These are phyloP conservation scores for Heliconius hewitsoni DNA, from an alignment of 1,140 invertebrate species.

Conservation along the genomic window DNA sequence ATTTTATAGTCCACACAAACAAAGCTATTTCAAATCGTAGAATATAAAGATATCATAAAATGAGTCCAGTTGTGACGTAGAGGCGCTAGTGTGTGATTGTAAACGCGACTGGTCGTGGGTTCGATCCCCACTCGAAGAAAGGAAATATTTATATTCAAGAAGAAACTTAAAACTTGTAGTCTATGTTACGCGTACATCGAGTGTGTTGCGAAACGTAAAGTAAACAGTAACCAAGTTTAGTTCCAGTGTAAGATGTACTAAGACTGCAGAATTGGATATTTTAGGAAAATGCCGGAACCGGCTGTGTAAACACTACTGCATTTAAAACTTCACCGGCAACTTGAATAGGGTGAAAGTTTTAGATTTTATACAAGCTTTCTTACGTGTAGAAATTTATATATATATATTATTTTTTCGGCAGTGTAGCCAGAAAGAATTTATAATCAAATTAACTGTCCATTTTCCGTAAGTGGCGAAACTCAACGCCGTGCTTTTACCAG, in stretches of 20 bases:
- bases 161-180: neutral
- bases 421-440: neutral
- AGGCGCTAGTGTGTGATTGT: too few relatives aligned
- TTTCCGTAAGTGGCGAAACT: too few relatives aligned
- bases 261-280: slow-evolving; percentile 18
- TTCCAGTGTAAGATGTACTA: slow-evolving; percentile 12
- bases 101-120: too few relatives aligned
- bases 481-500: too few relatives aligned
- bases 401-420: neutral
- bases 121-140: too few relatives aligned
- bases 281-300: slow-evolving; percentile 14
- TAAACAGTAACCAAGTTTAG: slow-evolving; percentile 14
- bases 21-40: too few relatives aligned
- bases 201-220: slow-evolving; percentile 11
- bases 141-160: too few relatives aligned
- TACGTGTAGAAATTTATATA: neutral
- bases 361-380: neutral
- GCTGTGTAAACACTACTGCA: slow-evolving; percentile 13
- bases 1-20: too few relatives aligned
- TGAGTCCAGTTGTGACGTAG: too few relatives aligned
- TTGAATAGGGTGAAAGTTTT: neutral
- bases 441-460: too few relatives aligned
- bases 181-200: neutral
- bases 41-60: too few relatives aligned
- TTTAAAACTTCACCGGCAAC: slow-evolving; percentile 14